Base-by-base conservation (phyloP, 2,888 invertebrate genomes). In the Dolomedes plantarius region DNA sequence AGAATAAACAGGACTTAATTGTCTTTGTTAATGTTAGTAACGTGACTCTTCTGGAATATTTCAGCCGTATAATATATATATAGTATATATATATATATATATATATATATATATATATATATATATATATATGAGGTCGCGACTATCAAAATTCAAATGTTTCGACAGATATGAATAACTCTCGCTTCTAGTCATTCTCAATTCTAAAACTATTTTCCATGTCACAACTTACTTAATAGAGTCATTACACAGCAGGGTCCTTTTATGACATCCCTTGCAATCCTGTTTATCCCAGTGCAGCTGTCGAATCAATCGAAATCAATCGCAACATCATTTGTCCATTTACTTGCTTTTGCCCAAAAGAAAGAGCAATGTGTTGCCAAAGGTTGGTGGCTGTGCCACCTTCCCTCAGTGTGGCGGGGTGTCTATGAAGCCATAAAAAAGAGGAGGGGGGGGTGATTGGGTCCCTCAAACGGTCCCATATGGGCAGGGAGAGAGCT, bases 401-500 rank as follows among this genome's bases (percentile, higher is more conserved):
- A 23, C 23, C 23, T 56, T 23, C 56, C 56, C 3, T 19, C 2
- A 23, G 2, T 16, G 41, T 16, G 41, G 41, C 16, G 41, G 41
- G 16, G 41, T 56, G 23, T 56, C 5, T 23, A 56, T 3, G 56
- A 46, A 23, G 1, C 23, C 5, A 56, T 23, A 56, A 56, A 56
- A 56, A 56, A 56, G 16, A 23, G 23, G n/a, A n/a, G 5, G 5
- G 65, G 73, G 67, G 27, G 50, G 68, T 31, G 46, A 32, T 23
- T 50, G n/a, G 50, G 39, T 72, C 31, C 23, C 62, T 65, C 67
- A 46, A 73, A 32, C 23, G 46, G 76, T 77, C 83, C 83, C 83
- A 85, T 85, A 71, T 85, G 83, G 83, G 56, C 67, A 65, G 29
- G 74, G 74, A 46, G 39, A 27, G 29, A 62, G 36, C 32, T 28